These are phyloP conservation scores for Petrocephalus zakoni DNA, from an alignment of 2,113 vertebrate species.

Conservation along the genomic window DNA sequence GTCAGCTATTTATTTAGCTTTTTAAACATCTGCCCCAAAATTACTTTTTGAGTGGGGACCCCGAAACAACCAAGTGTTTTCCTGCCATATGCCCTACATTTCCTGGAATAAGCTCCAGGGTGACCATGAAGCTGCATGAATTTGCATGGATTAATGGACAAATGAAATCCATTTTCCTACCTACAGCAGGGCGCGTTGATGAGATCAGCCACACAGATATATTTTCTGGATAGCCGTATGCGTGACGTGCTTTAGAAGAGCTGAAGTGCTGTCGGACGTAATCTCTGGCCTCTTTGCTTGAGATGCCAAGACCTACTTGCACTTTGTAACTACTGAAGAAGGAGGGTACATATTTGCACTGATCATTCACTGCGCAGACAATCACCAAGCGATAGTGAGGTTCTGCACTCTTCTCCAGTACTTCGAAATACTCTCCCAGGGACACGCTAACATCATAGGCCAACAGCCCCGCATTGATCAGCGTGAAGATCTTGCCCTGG, in stretches of 20 bases:
- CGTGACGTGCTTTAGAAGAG: constrained; percentile 20
- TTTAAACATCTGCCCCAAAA: neutral
- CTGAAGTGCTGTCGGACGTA: constrained; percentile 57
- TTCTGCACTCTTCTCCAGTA: constrained; percentile 41
- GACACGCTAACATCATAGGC: constrained; percentile 60
- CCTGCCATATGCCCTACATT: neutral
- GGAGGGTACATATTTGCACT: constrained; percentile 61
- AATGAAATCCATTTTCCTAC: constrained; percentile 37
- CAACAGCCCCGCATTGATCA: constrained; percentile 59
- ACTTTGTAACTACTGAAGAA: constrained; percentile 62
- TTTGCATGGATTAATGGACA: neutral
- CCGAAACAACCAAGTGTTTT: neutral
- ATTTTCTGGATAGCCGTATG: constrained; percentile 43
- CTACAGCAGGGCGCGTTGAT: constrained; percentile 62
- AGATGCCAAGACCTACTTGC: constrained; percentile 39
- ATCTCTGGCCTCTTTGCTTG: constrained; percentile 26
- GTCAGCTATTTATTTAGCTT: neutral
- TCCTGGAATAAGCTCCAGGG: neutral
- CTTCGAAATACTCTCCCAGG: constrained; percentile 51
- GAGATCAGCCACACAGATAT: constrained; percentile 60
- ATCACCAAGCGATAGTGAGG: constrained; percentile 54
- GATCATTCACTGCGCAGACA: constrained; percentile 53
- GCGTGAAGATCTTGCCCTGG: constrained; percentile 58
- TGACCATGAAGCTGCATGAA: neutral
- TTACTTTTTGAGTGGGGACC: neutral